Evolutionary conservation across 2,888 invertebrate species (phyloP), one percentile per base, ranked within the genome.

Genomic region (Orchesella flavescens): DNA sequence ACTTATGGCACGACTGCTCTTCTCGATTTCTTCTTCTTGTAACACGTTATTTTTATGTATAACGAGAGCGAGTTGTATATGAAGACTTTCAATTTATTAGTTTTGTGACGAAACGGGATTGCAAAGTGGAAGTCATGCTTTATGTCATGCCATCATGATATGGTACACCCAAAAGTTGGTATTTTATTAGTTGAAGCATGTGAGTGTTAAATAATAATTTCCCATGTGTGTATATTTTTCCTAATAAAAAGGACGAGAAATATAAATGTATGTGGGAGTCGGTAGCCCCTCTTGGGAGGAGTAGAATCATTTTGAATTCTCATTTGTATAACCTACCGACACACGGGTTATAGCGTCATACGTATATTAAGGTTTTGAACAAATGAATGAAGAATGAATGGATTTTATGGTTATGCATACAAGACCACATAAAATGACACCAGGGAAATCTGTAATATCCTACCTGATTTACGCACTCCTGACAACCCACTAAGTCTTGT

Each of bases 21-120:
- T n/a, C 66, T 44, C 1, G 19, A 34, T 63, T 23, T 63, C 49
- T 49, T 46, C 24, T 59, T 12, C 17, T 19, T 46, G 24, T 63
- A 63, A 19, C 5, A 61, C 13, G 61, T n/a, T 24, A 24, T 24
- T 61, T 24, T 12, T 61, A n/a, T 49, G 53, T 24, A 17, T 21
- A 9, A n/a, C n/a, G 19, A 53, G 15, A 65, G 24, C 49, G 1
- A 53, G 46, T 10, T 10, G n/a, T 57, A 19, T 7, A 55, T 43
- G 66, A 69, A 59, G 21, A 72, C 66, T 57, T 80, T 80, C 80
- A 80, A 80, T 80, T 80, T 80, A 80, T 80, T 80, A 80, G 65
- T 72, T 73, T 72, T 46, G 19, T 49, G 57, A 71, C 44, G 63
- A 49, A 24, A 46, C 12, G 0, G 46, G 57, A 73, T 57, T 79